These are phyloP conservation scores for Zoroaster sp. DNA, from an alignment of 53 echinoderm and acorn worm species.

Conservation along the genomic window DNA sequence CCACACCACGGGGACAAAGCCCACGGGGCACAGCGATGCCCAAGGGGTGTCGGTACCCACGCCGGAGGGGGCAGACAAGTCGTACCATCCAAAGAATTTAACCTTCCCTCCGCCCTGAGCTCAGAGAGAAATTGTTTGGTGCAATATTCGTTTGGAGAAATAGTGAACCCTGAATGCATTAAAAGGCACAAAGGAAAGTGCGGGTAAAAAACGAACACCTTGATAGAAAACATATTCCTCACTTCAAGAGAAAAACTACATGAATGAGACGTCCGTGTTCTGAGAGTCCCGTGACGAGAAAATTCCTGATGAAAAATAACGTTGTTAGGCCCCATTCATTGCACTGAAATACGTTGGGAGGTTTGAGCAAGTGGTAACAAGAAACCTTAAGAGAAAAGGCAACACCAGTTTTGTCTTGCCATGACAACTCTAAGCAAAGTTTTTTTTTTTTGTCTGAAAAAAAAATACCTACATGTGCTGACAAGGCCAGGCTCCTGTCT, in stretches of 20 bases:
- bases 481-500: background rate
- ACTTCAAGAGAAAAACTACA: background rate
- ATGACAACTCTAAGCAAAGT: background rate
- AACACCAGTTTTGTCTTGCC: background rate
- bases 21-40: background rate
- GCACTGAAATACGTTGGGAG: background rate
- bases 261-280: background rate
- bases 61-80: background rate
- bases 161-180: too few species aligned
- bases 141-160: slow-evolving; percentile 21
- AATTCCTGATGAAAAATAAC: background rate
- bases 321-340: background rate
- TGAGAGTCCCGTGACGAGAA: background rate
- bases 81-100: slow-evolving; percentile 53
- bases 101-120: slow-evolving; percentile 32
- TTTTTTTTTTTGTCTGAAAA: too few species aligned
- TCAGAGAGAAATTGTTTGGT: background rate
- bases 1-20: background rate
- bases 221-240: too few species aligned
- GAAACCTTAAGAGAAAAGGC: background rate
- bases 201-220: background rate
- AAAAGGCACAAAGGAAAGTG: background rate
- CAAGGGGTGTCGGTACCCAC: background rate
- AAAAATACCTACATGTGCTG: too few species aligned
- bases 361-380: background rate